Percentiles rank a stretch among this genome's conserved stretches.
Conservation (phyloP, 2,113 vertebrate species). For the Prionailurus viverrinus region DNA sequence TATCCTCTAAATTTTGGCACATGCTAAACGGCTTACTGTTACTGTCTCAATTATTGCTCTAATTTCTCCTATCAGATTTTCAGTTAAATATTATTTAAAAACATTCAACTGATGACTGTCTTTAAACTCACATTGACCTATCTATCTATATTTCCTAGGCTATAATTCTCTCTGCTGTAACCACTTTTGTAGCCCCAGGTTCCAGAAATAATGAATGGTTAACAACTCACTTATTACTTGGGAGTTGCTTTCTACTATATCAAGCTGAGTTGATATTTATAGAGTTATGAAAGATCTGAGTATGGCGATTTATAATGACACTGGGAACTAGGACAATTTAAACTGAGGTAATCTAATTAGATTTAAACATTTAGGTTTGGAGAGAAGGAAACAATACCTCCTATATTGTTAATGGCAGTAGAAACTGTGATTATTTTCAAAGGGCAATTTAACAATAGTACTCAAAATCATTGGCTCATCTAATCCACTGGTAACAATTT, state of each 20-base stretch:
- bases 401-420: not conserved
- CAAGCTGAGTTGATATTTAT: conserved; percentile 24
- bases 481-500: not conserved
- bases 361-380: not conserved
- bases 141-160: not conserved
- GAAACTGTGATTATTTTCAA: conserved; percentile 42
- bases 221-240: conserved; percentile 44
- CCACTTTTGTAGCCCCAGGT: not conserved
- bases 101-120: not conserved
- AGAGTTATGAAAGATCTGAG: not conserved
- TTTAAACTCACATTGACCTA: conserved; percentile 27
- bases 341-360: conserved; percentile 38
- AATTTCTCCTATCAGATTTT: not conserved
- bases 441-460: not conserved
- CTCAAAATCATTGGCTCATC: not conserved
- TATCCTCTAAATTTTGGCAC: not conserved
- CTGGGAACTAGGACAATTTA: not conserved
- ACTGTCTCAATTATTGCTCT: not conserved
- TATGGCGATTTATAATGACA: conserved; percentile 10
- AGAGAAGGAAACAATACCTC: not conserved
- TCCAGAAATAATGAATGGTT: conserved; percentile 44
- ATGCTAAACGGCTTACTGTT: not conserved
- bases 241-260: conserved; percentile 7
- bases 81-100: conserved; percentile 53
- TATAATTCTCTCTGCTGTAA: not conserved